Evolutionary conservation across 2,888 invertebrate species (phyloP).

Genomic region (Sminthurides aquaticus): DNA sequence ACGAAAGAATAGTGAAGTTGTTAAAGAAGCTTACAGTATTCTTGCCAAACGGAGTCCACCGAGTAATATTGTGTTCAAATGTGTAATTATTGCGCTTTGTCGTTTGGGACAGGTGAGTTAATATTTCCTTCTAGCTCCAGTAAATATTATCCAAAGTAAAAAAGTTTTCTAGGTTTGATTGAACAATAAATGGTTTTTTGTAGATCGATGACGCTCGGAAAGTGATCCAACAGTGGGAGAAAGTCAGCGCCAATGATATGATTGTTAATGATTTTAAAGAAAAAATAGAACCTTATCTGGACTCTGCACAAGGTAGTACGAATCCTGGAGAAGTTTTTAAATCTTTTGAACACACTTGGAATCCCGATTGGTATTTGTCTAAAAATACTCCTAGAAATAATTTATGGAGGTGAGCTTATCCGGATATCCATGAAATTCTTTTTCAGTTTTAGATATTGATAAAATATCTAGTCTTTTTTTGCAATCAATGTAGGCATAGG

Average conservation of each 20-base stretch:
- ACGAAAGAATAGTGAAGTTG: slow-evolving; percentile 31
- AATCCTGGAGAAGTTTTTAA: slow-evolving; percentile 32
- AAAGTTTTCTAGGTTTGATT: slow-evolving; percentile 5
- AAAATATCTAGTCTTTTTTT: too few species aligned
- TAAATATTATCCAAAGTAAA: too few species aligned
- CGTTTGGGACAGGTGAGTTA: slow-evolving; percentile 33
- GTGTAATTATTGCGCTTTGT: slow-evolving; percentile 35
- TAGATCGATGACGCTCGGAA: slow-evolving; percentile 32
- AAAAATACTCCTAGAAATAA: slow-evolving; percentile 14
- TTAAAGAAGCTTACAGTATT: slow-evolving; percentile 35
- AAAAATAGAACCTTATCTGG: slow-evolving; percentile 34
- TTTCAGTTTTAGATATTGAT: too few species aligned
- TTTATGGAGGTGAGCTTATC: slow-evolving; percentile 29
- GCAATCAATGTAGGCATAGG: slow-evolving; percentile 33
- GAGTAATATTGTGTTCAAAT: slow-evolving; percentile 31
- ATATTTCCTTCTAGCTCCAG: background rate
- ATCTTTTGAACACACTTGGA: slow-evolving; percentile 28
- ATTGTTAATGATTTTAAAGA: slow-evolving; percentile 30
- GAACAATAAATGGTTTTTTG: slow-evolving; percentile 8
- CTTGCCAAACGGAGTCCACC: slow-evolving; percentile 38
- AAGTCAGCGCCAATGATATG: slow-evolving; percentile 29
- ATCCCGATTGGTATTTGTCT: slow-evolving; percentile 19
- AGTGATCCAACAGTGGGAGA: slow-evolving; percentile 36
- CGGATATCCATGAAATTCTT: background rate
- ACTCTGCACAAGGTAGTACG: slow-evolving; percentile 34